Percentiles rank a stretch among this genome's conserved stretches.
These are phyloP conservation scores for Lucinisca nassula DNA, from an alignment of 2,888 invertebrate genomes.

Conservation along the genomic window DNA sequence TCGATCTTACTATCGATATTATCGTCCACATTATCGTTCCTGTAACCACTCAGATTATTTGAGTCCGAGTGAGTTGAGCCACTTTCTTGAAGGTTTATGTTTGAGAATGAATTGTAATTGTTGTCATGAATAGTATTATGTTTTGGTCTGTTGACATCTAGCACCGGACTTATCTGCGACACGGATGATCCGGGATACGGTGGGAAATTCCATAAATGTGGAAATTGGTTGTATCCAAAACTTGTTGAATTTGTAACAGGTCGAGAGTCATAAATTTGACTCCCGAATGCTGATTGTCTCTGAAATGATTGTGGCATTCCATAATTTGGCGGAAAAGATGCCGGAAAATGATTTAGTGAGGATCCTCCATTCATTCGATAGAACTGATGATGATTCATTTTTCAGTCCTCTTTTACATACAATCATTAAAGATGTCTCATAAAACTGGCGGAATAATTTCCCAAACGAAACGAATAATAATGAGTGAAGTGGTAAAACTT, in stretches of 20 bases:
- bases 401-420: constrained; percentile 49
- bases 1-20: constrained; percentile 6
- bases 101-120: neutral
- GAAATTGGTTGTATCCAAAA: constrained; percentile 40
- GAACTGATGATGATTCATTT: constrained; percentile 74
- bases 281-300: constrained; percentile 49
- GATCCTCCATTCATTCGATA: constrained; percentile 77
- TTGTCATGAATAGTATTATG: neutral
- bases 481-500: neutral
- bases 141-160: constrained; percentile 6
- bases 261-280: constrained; percentile 50
- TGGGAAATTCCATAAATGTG: constrained; percentile 58
- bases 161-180: neutral
- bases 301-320: constrained; percentile 47
- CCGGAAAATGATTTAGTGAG: constrained; percentile 75
- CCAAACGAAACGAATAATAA: constrained; percentile 41
- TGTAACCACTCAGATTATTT: neutral
- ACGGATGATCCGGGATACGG: constrained; percentile 23
- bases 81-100: neutral
- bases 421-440: constrained; percentile 48
- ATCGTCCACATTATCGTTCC: constrained; percentile 7
- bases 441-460: constrained; percentile 53
- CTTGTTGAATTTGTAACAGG: constrained; percentile 1
- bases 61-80: neutral
- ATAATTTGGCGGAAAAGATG: constrained; percentile 63